Conservation (phyloP, 1,140 invertebrate species). For the Drosophila baimaii region DNA sequence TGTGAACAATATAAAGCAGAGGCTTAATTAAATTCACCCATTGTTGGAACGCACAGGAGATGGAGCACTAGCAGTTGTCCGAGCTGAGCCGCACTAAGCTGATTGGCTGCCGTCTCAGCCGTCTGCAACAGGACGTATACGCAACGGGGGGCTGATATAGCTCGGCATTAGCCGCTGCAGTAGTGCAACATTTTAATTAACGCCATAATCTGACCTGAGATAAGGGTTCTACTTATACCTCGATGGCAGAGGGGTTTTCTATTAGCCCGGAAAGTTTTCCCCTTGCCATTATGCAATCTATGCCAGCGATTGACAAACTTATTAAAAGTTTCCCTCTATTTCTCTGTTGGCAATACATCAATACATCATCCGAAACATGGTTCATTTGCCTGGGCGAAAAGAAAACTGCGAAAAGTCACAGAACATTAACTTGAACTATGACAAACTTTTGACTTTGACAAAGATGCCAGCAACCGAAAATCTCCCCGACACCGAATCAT, state of each 20-base stretch:
- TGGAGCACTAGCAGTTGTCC: slow-evolving; percentile 23
- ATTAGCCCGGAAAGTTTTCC: slow-evolving; percentile 42
- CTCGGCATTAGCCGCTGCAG: slow-evolving; percentile 58
- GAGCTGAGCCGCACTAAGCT: slow-evolving; percentile 73
- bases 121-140: slow-evolving; percentile 63
- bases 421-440: slow-evolving; percentile 83
- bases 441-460: slow-evolving; percentile 79
- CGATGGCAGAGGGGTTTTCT: background rate
- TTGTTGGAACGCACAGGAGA: slow-evolving; percentile 51
- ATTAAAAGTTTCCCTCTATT: slow-evolving; percentile 64
- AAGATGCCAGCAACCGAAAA: slow-evolving; percentile 64
- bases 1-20: slow-evolving; percentile 51
- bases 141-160: slow-evolving; percentile 42
- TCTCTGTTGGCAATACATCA: slow-evolving; percentile 55
- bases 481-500: slow-evolving; percentile 40
- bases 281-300: slow-evolving; percentile 33
- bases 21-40: slow-evolving; percentile 79
- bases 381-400: slow-evolving; percentile 66
- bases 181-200: slow-evolving; percentile 72
- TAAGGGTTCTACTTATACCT: background rate
- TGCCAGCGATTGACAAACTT: slow-evolving; percentile 70
- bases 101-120: slow-evolving; percentile 46
- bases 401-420: slow-evolving; percentile 77
- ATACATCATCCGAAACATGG: slow-evolving; percentile 67
- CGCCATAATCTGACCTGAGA: slow-evolving; percentile 10